Percentiles rank a stretch among this genome's conserved stretches.
phyloP scores from a whole-genome alignment of 2,888 invertebrate species.

The Latheticus oryzae region DNA sequence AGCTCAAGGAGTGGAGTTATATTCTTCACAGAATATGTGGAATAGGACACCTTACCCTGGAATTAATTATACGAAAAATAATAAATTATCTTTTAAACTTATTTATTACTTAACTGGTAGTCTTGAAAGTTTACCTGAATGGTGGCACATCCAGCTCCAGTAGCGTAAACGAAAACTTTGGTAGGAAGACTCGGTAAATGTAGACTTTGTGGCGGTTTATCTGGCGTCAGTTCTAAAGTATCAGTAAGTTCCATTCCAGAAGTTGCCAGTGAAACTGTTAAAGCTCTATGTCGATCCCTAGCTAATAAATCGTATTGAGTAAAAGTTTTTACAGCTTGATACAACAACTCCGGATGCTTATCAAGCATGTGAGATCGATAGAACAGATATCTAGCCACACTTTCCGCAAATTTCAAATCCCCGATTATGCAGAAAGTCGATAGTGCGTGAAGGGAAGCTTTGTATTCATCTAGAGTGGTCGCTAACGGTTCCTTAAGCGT shows the following conservation, averaged over 20 bases:
- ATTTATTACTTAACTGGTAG: too few relatives aligned
- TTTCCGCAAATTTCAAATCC: constrained; percentile 73
- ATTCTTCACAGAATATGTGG: constrained; percentile 71
- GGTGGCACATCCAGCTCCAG: constrained; percentile 77
- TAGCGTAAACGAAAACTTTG: constrained; percentile 78
- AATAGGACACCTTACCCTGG: constrained; percentile 74
- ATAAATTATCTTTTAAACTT: too few relatives aligned
- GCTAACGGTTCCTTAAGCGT: constrained; percentile 69
- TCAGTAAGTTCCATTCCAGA: constrained; percentile 79
- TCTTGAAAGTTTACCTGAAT: constrained; percentile 74
- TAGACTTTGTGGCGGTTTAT: constrained; percentile 68
- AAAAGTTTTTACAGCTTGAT: constrained; percentile 73
- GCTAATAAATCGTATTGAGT: constrained; percentile 71
- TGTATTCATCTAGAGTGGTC: constrained; percentile 72
- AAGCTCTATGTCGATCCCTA: constrained; percentile 71
- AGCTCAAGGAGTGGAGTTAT: constrained; percentile 71
- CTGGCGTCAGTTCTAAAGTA: constrained; percentile 71
- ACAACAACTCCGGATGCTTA: constrained; percentile 71
- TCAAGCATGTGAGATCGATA: constrained; percentile 76
- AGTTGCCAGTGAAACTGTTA: constrained; percentile 76
- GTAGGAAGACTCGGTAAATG: constrained; percentile 75
- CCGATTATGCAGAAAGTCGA: constrained; percentile 72
- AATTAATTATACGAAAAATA: constrained; percentile 40
- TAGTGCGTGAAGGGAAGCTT: constrained; percentile 72
- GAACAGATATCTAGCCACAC: constrained; percentile 73